phyloP scores from a whole-genome alignment of 2,113 vertebrate genomes.

The Syngnathus typhle region DNA sequence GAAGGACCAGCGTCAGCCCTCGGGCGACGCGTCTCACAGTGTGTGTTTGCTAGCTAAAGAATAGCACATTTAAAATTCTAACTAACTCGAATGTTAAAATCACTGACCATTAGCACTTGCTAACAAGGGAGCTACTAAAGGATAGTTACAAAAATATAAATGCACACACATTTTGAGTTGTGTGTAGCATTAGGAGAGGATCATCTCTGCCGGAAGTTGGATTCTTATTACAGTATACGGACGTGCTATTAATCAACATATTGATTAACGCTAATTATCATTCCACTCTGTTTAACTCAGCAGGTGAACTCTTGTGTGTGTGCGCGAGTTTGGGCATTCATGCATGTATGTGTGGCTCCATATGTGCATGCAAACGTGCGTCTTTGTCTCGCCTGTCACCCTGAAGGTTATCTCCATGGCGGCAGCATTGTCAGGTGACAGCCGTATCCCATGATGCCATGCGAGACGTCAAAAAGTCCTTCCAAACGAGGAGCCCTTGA shows the following conservation, averaged over 20 bases:
- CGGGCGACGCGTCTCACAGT: constrained; percentile 18
- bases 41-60: constrained; percentile 21
- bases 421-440: constrained; percentile 94
- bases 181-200: no score
- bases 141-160: no score
- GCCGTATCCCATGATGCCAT: constrained; percentile 94
- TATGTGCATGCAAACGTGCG: constrained; percentile 19
- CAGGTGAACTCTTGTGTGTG: constrained; percentile 31
- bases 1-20: constrained; percentile 19
- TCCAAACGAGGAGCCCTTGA: constrained; percentile 89
- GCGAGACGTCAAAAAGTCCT: constrained; percentile 94
- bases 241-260: constrained; percentile 63
- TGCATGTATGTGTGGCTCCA: constrained; percentile 32
- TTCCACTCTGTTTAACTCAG: constrained; percentile 52
- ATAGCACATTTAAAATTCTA: constrained; percentile 37
- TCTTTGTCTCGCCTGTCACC: constrained; percentile 87
- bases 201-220: constrained; percentile 23
- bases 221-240: constrained; percentile 15
- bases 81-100: constrained; percentile 13
- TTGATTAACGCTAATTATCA: constrained; percentile 65
- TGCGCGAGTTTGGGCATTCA: constrained; percentile 34
- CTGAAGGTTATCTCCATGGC: constrained; percentile 97
- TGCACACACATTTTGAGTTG: no score
- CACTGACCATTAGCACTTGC: constrained; percentile 18
- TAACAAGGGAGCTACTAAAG: neutral